Evolutionary conservation across 2,113 vertebrate species (phyloP), one percentile per base, ranked within the genome.

Genomic region (Oreochromis spilurus): DNA sequence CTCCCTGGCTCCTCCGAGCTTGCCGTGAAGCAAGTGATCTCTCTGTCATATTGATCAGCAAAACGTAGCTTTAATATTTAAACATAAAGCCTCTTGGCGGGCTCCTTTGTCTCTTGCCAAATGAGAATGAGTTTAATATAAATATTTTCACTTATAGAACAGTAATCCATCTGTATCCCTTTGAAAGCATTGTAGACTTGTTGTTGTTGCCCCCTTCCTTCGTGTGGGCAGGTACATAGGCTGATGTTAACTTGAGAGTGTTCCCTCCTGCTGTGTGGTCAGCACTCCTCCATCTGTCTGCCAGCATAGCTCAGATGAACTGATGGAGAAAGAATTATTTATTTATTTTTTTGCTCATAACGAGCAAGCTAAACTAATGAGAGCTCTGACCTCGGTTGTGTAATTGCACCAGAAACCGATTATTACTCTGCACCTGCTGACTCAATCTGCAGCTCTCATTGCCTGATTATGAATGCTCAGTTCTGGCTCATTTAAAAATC

Each of bases 361-460:
- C 14, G 75, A 88, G 87, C 10, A 16, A 87, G 58, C 87, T 79
- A 55, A 80, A 55, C 52, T 52, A 82, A 87, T 54, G 89, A 65
- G 72, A 91, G 87, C 84, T 85, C 81, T 89, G 91, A 91, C 91
- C 88, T 91, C 65, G 57, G 57, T 62, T 84, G 72, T 94, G 86
- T 93, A 90, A 92, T 93, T 91, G 92, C 84, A 82, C 43, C n/a
- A 36, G 45, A 83, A 89, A 75, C 83, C 2, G 53, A 48, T 91
- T 83, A 92, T 89, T 86, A 90, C 45, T 67, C 85, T 83, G 89
- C 83, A 88, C 81, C 89, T 92, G 57, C 60, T 50, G 45, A 82
- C 38, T 45, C 58, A 88, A 81, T 60, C 16, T 55, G 87, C 54
- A 26, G 38, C 87, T 85, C 26, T 79, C 58, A 67, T 72, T 84